Evolutionary conservation across 2,888 invertebrate genomes (phyloP), one percentile per base, ranked within the genome.

Genomic region (Cerceris ruficornis): DNA sequence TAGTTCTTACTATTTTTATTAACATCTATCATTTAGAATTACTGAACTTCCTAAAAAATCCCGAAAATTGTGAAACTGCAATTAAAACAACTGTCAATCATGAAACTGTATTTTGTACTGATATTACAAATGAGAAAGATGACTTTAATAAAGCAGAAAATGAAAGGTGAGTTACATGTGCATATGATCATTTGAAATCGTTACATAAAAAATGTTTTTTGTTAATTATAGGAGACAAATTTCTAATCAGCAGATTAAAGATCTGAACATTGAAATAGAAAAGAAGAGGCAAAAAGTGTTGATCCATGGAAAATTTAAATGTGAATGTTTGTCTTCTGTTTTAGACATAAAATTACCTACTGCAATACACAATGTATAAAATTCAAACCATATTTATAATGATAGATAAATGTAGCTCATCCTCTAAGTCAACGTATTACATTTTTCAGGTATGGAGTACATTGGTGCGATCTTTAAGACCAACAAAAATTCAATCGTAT

Each of bases 401-500:
- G 54, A 17, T 49, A 62, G 14, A 14, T 7, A 14, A 57, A 52
- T 28, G 28, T 58, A 39, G 58, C 28, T 49, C 13, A 65, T n/a
- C 17, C 57, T 41, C 41, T n/a, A 42, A 42, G 4, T 64, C 15
- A n/a, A 58, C 50, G 39, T 52, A 61, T 17, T 71, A 43, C 55
- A 11, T 41, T 52, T 60, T 54, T 2, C n/a, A 85, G 86, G 75
- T 62, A 46, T 86, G 86, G 86, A 54, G 60, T 0, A n/a, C 46
- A 4, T 15, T 42, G 9, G 39, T 78, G 5, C 39, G 57, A 7
- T 83, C 83, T 6, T 61, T 55, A 0, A 70, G 74, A 41, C 84
- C 82, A 15, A 85, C 74, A 65, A 84, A 78, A 54, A 92, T 96
- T 43, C 97, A 97, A 87, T 94, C 94, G 0, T 95, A 95, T 67